A percentile compares a stretch with the other conserved stretches of the same genome.
Evolutionary conservation across 2,113 vertebrate genomes (phyloP).

Genomic region (Rhinolophus ferrumequinum): DNA sequence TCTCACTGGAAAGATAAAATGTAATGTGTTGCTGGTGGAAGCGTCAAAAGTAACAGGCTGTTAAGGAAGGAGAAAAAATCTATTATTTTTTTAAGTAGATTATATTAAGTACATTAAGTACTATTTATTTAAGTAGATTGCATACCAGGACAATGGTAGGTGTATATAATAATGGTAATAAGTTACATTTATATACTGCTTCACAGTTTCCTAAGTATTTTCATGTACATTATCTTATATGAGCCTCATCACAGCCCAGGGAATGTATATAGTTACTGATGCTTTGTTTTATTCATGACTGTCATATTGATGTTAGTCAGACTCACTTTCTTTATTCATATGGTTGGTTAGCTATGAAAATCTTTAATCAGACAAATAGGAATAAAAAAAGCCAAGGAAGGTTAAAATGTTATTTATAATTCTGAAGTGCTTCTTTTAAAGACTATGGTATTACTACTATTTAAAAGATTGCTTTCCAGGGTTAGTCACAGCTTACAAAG

Average conservation of each 20-base stretch:
- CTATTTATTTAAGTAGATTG: neutral
- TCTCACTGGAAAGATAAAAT: neutral
- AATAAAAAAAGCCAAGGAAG: neutral
- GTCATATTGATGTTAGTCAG: neutral
- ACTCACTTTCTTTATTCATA: neutral
- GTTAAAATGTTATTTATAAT: neutral
- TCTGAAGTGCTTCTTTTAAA: conserved; percentile 2
- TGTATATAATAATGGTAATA: conserved; percentile 31
- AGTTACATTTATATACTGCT: neutral
- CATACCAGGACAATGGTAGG: neutral
- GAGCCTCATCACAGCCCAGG: neutral
- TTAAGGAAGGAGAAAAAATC: neutral
- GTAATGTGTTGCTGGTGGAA: neutral
- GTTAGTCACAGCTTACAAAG: neutral
- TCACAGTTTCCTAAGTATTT: conserved; percentile 18
- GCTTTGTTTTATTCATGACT: conserved; percentile 38
- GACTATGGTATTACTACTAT: neutral
- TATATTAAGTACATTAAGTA: too few relatives aligned
- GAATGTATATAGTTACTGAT: neutral
- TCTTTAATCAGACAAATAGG: conserved; percentile 10
- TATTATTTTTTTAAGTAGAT: conserved; percentile 6
- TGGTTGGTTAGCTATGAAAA: conserved; percentile 2
- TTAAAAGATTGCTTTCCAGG: neutral
- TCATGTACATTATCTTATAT: conserved; percentile 10
- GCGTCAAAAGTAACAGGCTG: neutral